Conservation (phyloP, 2,888 invertebrate genomes). For the Agelastica alni region DNA sequence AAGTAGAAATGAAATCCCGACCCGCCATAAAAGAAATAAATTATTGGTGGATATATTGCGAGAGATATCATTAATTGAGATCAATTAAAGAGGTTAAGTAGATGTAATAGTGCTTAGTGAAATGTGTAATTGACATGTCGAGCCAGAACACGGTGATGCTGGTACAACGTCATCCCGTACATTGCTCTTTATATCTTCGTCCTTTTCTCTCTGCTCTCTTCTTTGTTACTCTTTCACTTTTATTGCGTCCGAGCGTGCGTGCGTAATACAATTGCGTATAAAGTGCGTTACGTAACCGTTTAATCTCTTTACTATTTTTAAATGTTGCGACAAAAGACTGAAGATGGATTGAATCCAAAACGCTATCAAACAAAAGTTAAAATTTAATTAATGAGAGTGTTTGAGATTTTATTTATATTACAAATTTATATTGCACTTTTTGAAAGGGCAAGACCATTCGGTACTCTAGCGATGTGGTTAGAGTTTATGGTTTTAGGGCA, state of each 20-base stretch:
- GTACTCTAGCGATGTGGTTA: no score
- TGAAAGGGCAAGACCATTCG: no score
- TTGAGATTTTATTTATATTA: no score
- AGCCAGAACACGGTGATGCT: conserved; percentile 26
- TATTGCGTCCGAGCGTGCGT: conserved; percentile 1
- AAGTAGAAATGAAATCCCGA: conserved; percentile 12
- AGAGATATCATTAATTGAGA: conserved; percentile 49
- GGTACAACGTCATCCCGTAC: conserved; percentile 26
- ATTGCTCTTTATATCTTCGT: conserved; percentile 17
- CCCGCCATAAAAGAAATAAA: conserved; percentile 39
- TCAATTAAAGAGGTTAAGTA: conserved; percentile 55
- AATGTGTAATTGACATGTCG: conserved; percentile 48
- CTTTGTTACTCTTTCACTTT: conserved; percentile 1
- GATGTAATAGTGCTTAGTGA: conserved; percentile 51
- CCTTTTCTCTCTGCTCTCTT: neutral
- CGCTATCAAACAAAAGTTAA: no score
- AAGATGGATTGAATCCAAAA: no score
- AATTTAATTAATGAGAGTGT: no score
- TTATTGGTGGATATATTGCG: conserved; percentile 34
- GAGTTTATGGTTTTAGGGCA: no score
- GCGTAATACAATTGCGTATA: no score
- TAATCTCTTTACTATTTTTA: no score
- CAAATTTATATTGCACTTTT: no score
- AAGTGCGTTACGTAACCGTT: no score
- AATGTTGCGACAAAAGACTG: no score